These are phyloP conservation scores for Stenodera caucasica DNA, from an alignment of 2,888 invertebrate species.

Conservation along the genomic window DNA sequence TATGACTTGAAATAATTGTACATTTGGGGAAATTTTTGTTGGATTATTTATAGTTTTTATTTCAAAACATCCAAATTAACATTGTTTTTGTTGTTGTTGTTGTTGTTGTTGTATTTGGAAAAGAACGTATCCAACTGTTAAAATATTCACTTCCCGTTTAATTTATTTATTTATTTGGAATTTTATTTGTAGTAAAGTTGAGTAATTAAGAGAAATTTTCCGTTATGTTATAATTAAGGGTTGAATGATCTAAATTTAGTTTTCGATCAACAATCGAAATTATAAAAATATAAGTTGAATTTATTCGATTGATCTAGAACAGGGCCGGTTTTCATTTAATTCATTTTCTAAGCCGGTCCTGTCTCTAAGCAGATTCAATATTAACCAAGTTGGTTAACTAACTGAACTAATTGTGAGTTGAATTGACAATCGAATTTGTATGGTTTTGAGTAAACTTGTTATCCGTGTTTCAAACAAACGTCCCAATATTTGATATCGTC, in stretches of 20 bases:
- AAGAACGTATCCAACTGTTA: neutral
- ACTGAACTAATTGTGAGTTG: neutral
- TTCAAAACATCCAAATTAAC: neutral
- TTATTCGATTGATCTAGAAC: too few species aligned
- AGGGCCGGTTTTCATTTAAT: too few species aligned
- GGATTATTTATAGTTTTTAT: neutral
- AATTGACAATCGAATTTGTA: neutral
- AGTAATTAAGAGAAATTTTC: too few species aligned
- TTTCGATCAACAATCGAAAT: too few species aligned
- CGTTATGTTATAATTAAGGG: too few species aligned
- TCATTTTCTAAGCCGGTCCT: too few species aligned
- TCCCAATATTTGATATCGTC: neutral
- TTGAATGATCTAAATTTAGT: too few species aligned
- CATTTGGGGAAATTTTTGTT: neutral
- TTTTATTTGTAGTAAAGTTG: too few species aligned
- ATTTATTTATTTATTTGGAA: too few species aligned
- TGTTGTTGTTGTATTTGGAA: neutral
- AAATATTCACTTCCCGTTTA: neutral
- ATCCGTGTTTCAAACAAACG: neutral
- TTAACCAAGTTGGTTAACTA: neutral
- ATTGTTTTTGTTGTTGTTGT: neutral
- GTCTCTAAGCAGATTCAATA: too few species aligned
- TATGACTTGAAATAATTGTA: neutral
- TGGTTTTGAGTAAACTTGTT: neutral
- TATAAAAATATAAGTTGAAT: too few species aligned